Percentiles rank a stretch among this genome's conserved stretches.
These are phyloP conservation scores for Troides helena DNA, from an alignment of 2,888 invertebrate species.

Conservation along the genomic window DNA sequence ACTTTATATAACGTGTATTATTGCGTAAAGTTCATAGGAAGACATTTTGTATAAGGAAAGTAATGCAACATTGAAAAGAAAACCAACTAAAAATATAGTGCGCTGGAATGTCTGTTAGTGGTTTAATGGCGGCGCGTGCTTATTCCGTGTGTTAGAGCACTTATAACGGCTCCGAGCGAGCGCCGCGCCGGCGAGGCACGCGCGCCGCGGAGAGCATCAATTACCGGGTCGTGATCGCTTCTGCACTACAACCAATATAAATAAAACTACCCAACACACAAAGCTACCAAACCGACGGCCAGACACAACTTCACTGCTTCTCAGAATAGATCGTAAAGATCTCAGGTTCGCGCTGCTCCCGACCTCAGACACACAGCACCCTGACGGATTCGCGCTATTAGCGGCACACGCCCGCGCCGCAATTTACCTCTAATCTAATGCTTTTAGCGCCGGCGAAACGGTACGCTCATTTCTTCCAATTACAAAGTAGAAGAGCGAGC, in stretches of 20 bases:
- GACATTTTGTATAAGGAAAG: conserved; percentile 1
- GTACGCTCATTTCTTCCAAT: conserved; percentile 37
- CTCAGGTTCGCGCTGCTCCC: conserved; percentile 70
- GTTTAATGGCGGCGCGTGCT: conserved; percentile 33
- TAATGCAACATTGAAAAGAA: conserved; percentile 7
- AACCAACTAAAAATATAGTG: conserved; percentile 15
- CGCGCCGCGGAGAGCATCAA: conserved; percentile 65
- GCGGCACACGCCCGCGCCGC: conserved; percentile 53
- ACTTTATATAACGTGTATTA: too few relatives aligned
- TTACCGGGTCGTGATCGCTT: conserved; percentile 77
- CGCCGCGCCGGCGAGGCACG: conserved; percentile 40
- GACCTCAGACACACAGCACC: conserved; percentile 52
- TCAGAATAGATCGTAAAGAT: conserved; percentile 75
- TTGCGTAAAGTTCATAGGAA: neutral
- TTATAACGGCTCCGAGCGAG: conserved; percentile 41
- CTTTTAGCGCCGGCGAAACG: conserved; percentile 33
- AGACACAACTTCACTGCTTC: conserved; percentile 67
- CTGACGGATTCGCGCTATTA: conserved; percentile 51
- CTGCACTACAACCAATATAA: conserved; percentile 75
- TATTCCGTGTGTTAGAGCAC: conserved; percentile 39
- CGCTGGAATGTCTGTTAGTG: conserved; percentile 21
- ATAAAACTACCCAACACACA: conserved; percentile 69
- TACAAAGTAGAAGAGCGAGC: conserved; percentile 41
- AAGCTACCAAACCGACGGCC: conserved; percentile 46
- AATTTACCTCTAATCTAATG: conserved; percentile 41